Evolutionary conservation across 1,140 invertebrate genomes (phyloP), one percentile per base, ranked within the genome.

Genomic region (Ptiloglossa arizonensis): DNA sequence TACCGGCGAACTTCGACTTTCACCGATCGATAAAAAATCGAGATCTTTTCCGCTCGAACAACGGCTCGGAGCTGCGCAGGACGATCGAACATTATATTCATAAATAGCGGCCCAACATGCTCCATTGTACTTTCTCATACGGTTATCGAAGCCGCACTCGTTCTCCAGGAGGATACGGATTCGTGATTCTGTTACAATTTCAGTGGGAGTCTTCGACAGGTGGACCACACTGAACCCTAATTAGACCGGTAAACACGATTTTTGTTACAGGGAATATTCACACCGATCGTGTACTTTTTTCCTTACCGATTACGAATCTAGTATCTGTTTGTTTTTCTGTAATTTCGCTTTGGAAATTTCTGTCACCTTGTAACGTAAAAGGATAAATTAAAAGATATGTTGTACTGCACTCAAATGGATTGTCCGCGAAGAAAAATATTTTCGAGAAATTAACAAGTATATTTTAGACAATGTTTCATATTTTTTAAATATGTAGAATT

Each of bases 31-130:
- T 22, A 54, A 68, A 79, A 75, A 80, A 48, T 57, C 59, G 9
- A 41, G 32, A 72, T 79, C 69, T 72, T 72, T 64, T 41, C 57
- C 67, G 63, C 66, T 75, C 41, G 66, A 75, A 75, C 64, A 75
- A 75, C 73, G 64, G 52, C 24, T 15, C 50, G 27, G 6, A 3
- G 72, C 70, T 15, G 57, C 52, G 62, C 63, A 27, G 57, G 63
- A 67, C 73, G 64, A 75, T 75, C 73, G 73, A 75, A 75, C 64
- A 69, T 75, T 75, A 75, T 75, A 75, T 75, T 75, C 73, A 75
- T 75, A 75, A 75, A 75, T 69, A 75, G 64, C 64, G 73, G 54
- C 1, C 52, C 63, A 57, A 75, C 72, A 64, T 75, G 32, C 54
- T 59, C 64, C 73, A 69, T 75, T 75, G 73, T 75, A 69, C 73